phyloP scores from a whole-genome alignment of 1,140 invertebrate genomes.

The Zaprionus gabonicus region DNA sequence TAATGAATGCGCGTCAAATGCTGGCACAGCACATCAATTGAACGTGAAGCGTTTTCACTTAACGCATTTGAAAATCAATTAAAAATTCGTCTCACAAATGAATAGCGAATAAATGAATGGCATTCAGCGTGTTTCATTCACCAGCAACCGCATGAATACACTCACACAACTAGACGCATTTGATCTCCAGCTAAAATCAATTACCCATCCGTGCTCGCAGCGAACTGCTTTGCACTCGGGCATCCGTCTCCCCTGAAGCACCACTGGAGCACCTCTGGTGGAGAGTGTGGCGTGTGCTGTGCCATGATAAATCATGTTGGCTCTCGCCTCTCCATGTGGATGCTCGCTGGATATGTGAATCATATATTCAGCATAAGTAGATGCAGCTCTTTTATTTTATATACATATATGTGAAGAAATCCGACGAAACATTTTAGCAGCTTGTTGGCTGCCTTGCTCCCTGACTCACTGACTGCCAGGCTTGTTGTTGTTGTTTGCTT shows the following conservation, averaged over 20 bases:
- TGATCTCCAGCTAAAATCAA: constrained; percentile 38
- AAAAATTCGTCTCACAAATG: constrained; percentile 4
- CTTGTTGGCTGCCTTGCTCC: background rate
- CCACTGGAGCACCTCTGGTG: background rate
- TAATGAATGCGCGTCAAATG: constrained; percentile 1
- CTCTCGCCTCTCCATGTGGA: constrained; percentile 21
- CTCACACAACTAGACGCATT: constrained; percentile 3
- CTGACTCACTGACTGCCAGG: background rate
- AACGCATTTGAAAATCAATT: constrained; percentile 10
- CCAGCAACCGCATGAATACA: background rate
- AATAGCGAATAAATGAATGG: constrained; percentile 6
- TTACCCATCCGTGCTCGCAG: constrained; percentile 22
- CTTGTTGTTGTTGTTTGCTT: constrained; percentile 37
- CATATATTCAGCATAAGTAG: constrained; percentile 50
- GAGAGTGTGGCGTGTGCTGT: background rate
- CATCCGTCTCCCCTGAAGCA: background rate
- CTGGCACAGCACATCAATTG: constrained; percentile 3
- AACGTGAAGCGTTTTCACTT: background rate
- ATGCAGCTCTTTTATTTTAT: constrained; percentile 46
- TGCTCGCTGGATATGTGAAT: constrained; percentile 39
- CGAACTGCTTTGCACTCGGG: background rate
- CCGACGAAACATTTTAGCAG: constrained; percentile 53
- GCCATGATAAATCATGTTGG: constrained; percentile 62
- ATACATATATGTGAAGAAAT: constrained; percentile 23
- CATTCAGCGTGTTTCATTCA: background rate